A percentile compares a stretch with the other conserved stretches of the same genome.
These are phyloP conservation scores for Eulemur mongoz DNA, from an alignment of 2,797 vertebrate genomes.

Conservation along the genomic window DNA sequence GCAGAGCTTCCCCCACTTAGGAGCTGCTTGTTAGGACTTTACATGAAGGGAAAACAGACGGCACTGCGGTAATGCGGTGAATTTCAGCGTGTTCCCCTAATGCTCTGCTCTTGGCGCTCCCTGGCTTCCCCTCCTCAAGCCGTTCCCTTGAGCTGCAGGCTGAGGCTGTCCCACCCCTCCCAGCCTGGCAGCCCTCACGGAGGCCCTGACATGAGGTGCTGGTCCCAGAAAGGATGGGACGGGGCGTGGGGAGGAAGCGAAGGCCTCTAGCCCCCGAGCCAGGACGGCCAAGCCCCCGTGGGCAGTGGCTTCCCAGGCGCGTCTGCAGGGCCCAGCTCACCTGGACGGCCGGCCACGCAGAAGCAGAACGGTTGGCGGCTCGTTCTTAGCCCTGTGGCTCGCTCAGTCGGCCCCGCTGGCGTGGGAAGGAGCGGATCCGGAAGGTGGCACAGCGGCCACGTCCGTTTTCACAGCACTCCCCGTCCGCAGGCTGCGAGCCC, in stretches of 20 bases:
- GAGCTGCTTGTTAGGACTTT: conserved; percentile 51
- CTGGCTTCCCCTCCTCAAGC: not conserved
- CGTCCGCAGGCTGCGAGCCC: not conserved
- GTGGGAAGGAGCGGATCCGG: fast-evolving
- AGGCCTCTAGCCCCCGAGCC: fast-evolving
- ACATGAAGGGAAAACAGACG: not conserved
- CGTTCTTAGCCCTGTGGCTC: fast-evolving
- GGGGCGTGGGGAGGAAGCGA: not conserved
- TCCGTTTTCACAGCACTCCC: not conserved
- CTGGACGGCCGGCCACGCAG: fast-evolving
- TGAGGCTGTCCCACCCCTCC: too few species aligned
- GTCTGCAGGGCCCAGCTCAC: not conserved
- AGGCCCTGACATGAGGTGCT: not conserved
- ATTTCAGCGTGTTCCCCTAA: not conserved
- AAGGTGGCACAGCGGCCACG: fast-evolving
- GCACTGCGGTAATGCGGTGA: not conserved
- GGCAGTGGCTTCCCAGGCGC: not conserved
- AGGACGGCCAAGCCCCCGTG: fast-evolving
- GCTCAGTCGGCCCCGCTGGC: fast-evolving
- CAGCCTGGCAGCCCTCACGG: not conserved
- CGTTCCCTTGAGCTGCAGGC: not conserved
- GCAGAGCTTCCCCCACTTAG: conserved; percentile 31
- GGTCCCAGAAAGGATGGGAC: not conserved
- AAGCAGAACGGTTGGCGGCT: not conserved
- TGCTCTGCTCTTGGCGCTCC: not conserved